Base-by-base conservation (phyloP, 2,113 vertebrate species). In the Scortum barcoo region DNA sequence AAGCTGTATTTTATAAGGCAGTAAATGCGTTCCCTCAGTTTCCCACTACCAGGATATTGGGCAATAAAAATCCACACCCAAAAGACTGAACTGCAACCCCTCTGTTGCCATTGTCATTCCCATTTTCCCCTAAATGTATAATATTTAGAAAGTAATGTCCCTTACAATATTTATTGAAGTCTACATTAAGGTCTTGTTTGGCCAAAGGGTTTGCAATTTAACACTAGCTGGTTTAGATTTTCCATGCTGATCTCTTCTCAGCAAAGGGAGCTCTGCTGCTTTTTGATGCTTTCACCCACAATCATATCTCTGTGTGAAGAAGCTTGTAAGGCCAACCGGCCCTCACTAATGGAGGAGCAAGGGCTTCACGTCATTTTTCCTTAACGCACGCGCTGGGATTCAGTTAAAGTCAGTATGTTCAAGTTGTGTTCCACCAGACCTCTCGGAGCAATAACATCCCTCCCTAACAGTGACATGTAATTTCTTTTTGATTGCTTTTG, bases 111-210 rank as follows among this genome's bases (percentile, higher is more conserved):
- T 51, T 36, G 7, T 83, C 68, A 76, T 78, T 87, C 71, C 68
- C 17, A 20, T 77, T 77, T 42, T 65, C 16, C 16, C 4, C 3
- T 28, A n/a, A 69, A 78, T 71, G 73, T 81, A 56, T 56, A 76
- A 54, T 58, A 69, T 89, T 81, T 28, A 33, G 3, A 70, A 62
- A 68, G 44, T 53, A 68, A 71, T 22, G 63, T 61, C 75, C 63
- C 65, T 4, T 22, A 36, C 53, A 12, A 67, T 94, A 92, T 93
- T 94, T 93, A 92, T 92, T 94, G 75, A 91, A 90, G 85, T 84
- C 85, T 87, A 89, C 73, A 78, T 89, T 82, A 48, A 70, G 28
- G 66, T 87, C 22, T 80, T 51, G 62, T 81, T 88, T 84, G 74
- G 71, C 69, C 65, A 56, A 73, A 72, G 76, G 76, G 68, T 81